Conservation (phyloP, 2,888 invertebrate genomes). For the Tinea trinotella region DNA sequence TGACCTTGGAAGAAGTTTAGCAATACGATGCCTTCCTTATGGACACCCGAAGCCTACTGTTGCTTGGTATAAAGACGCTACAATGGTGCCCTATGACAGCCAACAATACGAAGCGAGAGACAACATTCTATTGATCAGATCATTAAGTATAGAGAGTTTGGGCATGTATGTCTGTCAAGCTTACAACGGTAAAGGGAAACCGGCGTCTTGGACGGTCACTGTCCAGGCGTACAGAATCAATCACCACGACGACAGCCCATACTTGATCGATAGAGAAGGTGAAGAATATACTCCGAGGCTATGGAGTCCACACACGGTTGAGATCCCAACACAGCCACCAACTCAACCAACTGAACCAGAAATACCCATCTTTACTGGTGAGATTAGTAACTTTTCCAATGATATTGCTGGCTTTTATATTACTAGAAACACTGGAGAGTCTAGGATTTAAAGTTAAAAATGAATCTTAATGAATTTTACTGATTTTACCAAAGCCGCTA, state of each 20-base stretch:
- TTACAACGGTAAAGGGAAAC: conserved; percentile 84
- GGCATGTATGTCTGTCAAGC: conserved; percentile 93
- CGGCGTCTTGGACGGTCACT: conserved; percentile 83
- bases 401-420: too few relatives aligned
- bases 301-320: neutral
- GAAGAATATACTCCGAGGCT: conserved; percentile 24
- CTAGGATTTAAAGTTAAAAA: too few relatives aligned
- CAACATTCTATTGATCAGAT: conserved; percentile 81
- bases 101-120: conserved; percentile 81
- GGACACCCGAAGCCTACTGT: conserved; percentile 86
- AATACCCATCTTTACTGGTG: conserved; percentile 42
- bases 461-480: too few relatives aligned
- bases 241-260: conserved; percentile 40
- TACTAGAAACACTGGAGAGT: too few relatives aligned
- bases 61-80: conserved; percentile 87
- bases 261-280: conserved; percentile 31
- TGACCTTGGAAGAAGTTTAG: conserved; percentile 78
- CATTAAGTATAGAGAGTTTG: conserved; percentile 79
- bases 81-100: conserved; percentile 81
- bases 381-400: conserved; percentile 28
- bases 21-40: conserved; percentile 84
- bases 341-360: conserved; percentile 28
- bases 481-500: too few relatives aligned
- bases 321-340: conserved; percentile 25
- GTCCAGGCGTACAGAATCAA: conserved; percentile 82